Evolutionary conservation across 2,113 vertebrate species (phyloP).

Genomic region (Rhynchopsitta pachyrhyncha): DNA sequence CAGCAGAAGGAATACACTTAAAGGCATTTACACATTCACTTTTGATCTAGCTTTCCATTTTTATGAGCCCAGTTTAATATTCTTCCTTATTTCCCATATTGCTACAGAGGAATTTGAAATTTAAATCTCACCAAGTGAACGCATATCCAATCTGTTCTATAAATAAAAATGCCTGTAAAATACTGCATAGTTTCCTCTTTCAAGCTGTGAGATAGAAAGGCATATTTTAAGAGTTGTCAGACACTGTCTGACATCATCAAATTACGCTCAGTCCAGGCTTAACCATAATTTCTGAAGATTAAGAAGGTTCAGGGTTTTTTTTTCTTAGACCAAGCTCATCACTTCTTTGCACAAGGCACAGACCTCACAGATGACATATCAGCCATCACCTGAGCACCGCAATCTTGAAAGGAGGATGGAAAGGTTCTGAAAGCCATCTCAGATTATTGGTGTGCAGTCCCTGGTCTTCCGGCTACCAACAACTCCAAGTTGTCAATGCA

Average conservation of each 20-base stretch:
- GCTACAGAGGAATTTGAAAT: conserved; percentile 16
- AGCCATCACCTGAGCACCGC: background rate
- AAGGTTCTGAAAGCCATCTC: background rate
- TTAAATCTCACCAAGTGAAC: conserved; percentile 4
- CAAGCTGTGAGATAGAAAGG: background rate
- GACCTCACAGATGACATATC: background rate
- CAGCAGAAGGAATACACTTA: background rate
- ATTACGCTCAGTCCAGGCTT: background rate
- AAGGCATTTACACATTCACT: background rate
- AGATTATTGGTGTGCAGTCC: background rate
- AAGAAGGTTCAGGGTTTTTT: background rate
- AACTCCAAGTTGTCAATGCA: background rate
- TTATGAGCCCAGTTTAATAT: background rate
- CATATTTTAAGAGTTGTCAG: conserved; percentile 20
- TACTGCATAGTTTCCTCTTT: background rate
- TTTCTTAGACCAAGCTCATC: background rate
- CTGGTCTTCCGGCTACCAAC: background rate
- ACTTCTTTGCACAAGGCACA: background rate
- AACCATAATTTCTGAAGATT: background rate
- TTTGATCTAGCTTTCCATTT: background rate
- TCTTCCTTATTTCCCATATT: background rate
- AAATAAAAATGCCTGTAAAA: conserved; percentile 34
- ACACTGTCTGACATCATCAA: conserved; percentile 17
- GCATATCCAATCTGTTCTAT: conserved; percentile 10
- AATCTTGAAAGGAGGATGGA: background rate